Evolutionary conservation across 2,797 vertebrate genomes (phyloP).

Genomic region (Sebastiscus tertius): DNA sequence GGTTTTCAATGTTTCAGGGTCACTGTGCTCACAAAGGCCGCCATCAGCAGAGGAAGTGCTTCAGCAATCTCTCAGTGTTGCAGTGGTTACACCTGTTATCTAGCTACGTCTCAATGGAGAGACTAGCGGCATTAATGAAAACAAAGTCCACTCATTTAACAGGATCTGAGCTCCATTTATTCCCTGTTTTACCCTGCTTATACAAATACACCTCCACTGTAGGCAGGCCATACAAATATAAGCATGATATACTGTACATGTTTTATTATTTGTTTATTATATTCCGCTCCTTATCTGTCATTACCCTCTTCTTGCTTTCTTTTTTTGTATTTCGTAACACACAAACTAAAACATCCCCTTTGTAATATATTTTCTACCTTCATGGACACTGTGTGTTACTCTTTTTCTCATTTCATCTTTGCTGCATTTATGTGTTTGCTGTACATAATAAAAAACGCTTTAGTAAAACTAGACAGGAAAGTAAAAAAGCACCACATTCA

Average conservation of each 20-base stretch:
- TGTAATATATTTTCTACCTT: not conserved
- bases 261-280: not conserved
- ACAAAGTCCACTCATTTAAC: constrained; percentile 6
- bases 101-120: constrained; percentile 8
- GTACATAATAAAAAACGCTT: constrained; percentile 5
- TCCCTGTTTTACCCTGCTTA: not conserved
- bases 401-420: not conserved
- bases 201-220: not conserved
- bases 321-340: not conserved
- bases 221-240: not conserved
- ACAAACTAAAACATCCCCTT: not conserved
- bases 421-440: not conserved
- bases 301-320: not conserved
- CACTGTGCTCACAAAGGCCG: constrained; percentile 55
- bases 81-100: constrained; percentile 40
- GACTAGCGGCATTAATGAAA: constrained; percentile 8
- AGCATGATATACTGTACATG: not conserved
- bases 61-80: constrained; percentile 20
- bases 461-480: not conserved
- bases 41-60: constrained; percentile 46
- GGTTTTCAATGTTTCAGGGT: constrained; percentile 76
- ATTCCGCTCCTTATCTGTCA: not conserved
- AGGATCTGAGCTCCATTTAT: not conserved
- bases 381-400: not conserved
- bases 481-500: not conserved